These are phyloP conservation scores for Eustalomyia histrio DNA, from an alignment of 2,888 invertebrate species.

Conservation along the genomic window DNA sequence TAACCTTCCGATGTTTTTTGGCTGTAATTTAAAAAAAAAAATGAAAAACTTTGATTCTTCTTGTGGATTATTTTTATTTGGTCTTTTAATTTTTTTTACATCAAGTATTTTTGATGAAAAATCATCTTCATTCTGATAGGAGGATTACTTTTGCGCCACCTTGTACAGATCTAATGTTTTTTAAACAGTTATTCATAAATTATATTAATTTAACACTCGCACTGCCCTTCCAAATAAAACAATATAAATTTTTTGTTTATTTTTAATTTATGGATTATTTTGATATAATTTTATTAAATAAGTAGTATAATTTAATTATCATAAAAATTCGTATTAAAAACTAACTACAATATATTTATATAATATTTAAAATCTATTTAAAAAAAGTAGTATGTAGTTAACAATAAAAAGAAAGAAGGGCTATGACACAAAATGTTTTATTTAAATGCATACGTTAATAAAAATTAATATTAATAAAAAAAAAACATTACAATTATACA, in stretches of 20 bases:
- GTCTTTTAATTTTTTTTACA: no score
- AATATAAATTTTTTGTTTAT: neutral
- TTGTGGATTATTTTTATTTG: no score
- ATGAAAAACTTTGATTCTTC: no score
- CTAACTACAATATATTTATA: slow-evolving; percentile 57
- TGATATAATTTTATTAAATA: slow-evolving; percentile 44
- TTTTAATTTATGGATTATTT: neutral
- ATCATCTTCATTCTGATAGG: no score
- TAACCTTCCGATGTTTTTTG: no score
- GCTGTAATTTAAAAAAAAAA: no score
- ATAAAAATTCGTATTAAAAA: slow-evolving; percentile 50
- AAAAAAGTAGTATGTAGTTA: slow-evolving; percentile 42
- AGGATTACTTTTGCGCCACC: no score
- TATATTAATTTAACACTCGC: no score
- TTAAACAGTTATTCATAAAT: no score
- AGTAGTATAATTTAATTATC: slow-evolving; percentile 39
- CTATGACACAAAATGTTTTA: slow-evolving; percentile 60
- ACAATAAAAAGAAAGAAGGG: slow-evolving; percentile 40
- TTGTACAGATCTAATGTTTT: no score
- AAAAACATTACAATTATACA: slow-evolving; percentile 42
- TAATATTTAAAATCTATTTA: slow-evolving; percentile 48
- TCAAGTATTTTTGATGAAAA: no score
- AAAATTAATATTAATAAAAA: slow-evolving; percentile 31
- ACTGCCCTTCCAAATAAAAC: no score
- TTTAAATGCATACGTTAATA: neutral